Base-by-base conservation (phyloP, 1,140 invertebrate genomes). In the Agraylea sexmaculata region DNA sequence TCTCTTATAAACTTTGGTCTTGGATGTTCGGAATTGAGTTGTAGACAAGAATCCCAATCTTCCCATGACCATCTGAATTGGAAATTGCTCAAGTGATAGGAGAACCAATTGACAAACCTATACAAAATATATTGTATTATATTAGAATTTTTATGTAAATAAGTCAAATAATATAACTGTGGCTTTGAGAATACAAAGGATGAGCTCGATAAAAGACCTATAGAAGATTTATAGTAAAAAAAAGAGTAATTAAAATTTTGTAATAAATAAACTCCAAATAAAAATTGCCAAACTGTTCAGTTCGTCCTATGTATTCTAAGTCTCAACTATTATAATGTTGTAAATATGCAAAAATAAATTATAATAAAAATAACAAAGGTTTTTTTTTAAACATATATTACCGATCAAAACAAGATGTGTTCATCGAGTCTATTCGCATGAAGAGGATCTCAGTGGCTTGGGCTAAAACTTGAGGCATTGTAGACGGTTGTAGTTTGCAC, bases 1-100 rank as follows among this genome's bases (percentile, higher is more conserved):
- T 99, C 95, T 51, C 78, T 71, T 32, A 98, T 83, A 60, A 99
- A 99, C 58, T 93, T 89, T n/a, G 89, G 86, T 54, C 91, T 84
- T 1, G 94, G 92, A 63, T 92, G 84, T 51, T 94, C 87, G 10
- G 71, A 55, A 60, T 96, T 90, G n/a, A 89, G 64, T 51, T 80
- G 74, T 17, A 89, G 64, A 53, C 83, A 87, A 29, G 74, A 76
- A 53, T 84, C 82, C 88, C 90, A 94, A 53, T 93, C 89, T 51
- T 92, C 87, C 96, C 96, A 99, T 2, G 86, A 91, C 94, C 95
- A 99, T 36, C 90, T 78, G 55, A 95, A 98, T 63, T 98, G 92
- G 56, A 99, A 99, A 66, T 99, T 99, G 57, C 93, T 98, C 60
- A 99, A 72, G 68, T 99, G 95, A 58, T 98, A 99, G 1, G 89